Base-by-base conservation (phyloP, 2,888 invertebrate genomes). In the Frankliniella intonsa region DNA sequence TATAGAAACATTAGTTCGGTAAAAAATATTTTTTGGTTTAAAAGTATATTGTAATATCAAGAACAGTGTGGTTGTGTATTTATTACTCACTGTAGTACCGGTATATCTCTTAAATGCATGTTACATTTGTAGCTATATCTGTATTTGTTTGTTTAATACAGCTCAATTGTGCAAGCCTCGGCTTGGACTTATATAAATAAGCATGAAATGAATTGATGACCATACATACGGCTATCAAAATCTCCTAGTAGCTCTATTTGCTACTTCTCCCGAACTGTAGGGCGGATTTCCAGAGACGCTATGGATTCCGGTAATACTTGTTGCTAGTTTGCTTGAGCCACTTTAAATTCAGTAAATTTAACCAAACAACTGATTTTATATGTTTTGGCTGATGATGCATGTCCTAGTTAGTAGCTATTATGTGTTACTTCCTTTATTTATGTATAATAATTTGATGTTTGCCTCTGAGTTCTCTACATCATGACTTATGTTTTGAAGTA, bases 81-180 rank as follows among this genome's bases (percentile, higher is more conserved):
- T 62, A 14, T 19, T 14, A 62, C 14, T 62, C n/a, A n/a, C n/a
- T 10, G 19, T 7, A 19, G 62, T 62, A n/a, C n/a, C 17, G 17
- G 62, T 62, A 62, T 17, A 7, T 62, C 19, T 62, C 7, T 62
- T 10, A 7, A n/a, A 62, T 19, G 17, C 22, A n/a, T 9, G 22
- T 25, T 76, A 22, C 25, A 9, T 25, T 12, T 76, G 69, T 76
- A 76, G 69, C 25, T 76, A 17, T 76, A 22, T 76, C 25, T 62
- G 17, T 62, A 62, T 62, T 62, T 76, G 7, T 22, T 76, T 76
- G n/a, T 25, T 76, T 76, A 22, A 76, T 76, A 76, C 69, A 76
- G 69, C 69, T 76, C 25, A 22, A 25, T 76, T 76, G 69, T 76
- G 69, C 69, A 12, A 25, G 69, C 69, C n/a, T 76, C 62, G 25